Base-by-base conservation (phyloP, 2,797 vertebrate species). In the Betta splendens region DNA sequence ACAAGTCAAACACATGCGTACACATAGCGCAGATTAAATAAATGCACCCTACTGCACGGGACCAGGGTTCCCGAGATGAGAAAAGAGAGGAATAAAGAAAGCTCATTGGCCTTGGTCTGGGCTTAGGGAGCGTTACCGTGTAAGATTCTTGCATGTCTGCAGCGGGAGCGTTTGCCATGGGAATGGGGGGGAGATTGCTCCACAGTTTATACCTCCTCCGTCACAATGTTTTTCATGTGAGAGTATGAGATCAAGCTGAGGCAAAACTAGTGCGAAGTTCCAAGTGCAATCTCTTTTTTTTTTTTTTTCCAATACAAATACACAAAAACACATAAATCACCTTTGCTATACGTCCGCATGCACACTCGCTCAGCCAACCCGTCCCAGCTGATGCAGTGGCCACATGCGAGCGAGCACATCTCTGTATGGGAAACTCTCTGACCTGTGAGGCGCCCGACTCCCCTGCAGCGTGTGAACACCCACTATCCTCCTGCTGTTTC, bases 341-440 rank as follows among this genome's bases (percentile, higher is more conserved):
- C 7, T 21, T 22, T 37, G 29, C 35, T 48, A 17, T 52, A 46
- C 16, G 25, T 61, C 51, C 50, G 17, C 53, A 69, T 43, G 40
- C 35, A 62, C 60, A 62, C 25, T 33, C 29, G 38, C 64, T 32
- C 43, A 51, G 55, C 49, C 55, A 62, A 36, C 45, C 23, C 16
- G 31, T 18, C 48, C 46, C 62, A 49, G 9, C 44, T 72, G 59
- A 74, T 73, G 75, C 52, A 70, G 52, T 22, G 22, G 56, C 71
- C 80, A 75, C 64, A 74, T 80, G 83, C 31, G 29, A 69, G 46
- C 25, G 37, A 68, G 66, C 46, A 46, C 62, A 79, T 64, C 68
- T 72, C 61, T 55, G 64, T 67, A 58, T 88, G 78, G 81, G 82
- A 83, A 88, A 84, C 69, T 79, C 44, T 18, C 46, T 76, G 77